These are phyloP conservation scores for Halcyon senegalensis DNA, from an alignment of 2,113 vertebrate species.

Conservation along the genomic window DNA sequence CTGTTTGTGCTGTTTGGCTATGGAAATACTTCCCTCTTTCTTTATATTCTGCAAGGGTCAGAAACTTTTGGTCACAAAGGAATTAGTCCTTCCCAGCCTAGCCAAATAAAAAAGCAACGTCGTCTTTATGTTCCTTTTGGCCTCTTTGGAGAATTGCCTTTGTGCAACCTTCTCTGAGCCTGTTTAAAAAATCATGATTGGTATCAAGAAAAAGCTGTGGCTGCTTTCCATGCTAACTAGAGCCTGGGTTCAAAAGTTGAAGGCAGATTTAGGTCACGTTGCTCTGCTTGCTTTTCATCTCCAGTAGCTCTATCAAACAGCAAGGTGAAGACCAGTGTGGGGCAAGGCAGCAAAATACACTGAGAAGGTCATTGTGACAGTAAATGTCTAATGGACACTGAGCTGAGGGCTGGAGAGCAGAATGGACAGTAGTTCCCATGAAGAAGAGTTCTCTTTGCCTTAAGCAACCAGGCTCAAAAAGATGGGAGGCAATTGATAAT, in stretches of 20 bases:
- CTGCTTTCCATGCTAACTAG: background rate
- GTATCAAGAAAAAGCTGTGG: background rate
- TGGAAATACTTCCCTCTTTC: background rate
- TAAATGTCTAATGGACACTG: too few species aligned
- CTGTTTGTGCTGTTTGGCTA: background rate
- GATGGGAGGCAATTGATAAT: too few species aligned
- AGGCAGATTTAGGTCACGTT: background rate
- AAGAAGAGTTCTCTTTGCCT: background rate
- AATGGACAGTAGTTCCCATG: rapidly evolving
- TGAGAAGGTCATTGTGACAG: background rate
- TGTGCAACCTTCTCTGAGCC: background rate
- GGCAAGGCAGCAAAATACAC: background rate
- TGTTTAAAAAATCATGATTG: background rate
- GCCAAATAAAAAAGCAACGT: background rate
- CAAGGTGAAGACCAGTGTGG: background rate
- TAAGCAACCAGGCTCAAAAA: background rate
- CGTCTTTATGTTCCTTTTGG: background rate
- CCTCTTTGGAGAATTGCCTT: background rate
- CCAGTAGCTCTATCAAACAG: background rate
- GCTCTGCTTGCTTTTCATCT: background rate
- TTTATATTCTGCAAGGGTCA: background rate
- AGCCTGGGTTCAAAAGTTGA: background rate
- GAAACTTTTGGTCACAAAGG: background rate
- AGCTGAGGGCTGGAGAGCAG: background rate
- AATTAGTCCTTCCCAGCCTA: background rate